Percentiles rank a stretch among this genome's conserved stretches.
These are phyloP conservation scores for Trinorchestia longiramus DNA, from an alignment of 1,140 invertebrate genomes.

Conservation along the genomic window DNA sequence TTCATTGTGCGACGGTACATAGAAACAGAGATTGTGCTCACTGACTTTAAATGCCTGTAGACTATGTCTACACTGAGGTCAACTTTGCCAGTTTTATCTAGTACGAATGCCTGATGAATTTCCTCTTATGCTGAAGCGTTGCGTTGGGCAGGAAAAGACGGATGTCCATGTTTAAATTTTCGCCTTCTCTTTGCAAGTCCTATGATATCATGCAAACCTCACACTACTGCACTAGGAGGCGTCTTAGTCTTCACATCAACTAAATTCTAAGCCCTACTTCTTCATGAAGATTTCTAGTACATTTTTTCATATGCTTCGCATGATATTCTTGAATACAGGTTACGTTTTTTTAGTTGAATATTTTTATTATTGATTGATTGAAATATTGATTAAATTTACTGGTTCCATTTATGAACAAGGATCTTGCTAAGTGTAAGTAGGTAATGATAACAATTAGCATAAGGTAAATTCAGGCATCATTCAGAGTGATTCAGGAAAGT, in stretches of 20 bases:
- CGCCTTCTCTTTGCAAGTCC: background rate
- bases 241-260: no score
- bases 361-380: background rate
- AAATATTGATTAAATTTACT: background rate
- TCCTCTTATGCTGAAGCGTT: background rate
- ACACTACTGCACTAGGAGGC: background rate
- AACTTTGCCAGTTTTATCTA: background rate
- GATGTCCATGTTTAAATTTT: background rate
- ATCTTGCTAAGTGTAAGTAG: no score
- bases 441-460: no score
- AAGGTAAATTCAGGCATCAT: no score
- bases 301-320: background rate
- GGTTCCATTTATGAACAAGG: no score
- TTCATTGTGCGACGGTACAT: background rate
- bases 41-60: background rate
- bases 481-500: no score
- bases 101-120: background rate
- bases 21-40: background rate
- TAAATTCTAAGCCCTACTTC: no score
- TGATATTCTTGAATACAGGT: background rate
- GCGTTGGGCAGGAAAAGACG: background rate
- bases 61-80: background rate
- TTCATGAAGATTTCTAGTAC: background rate
- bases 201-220: background rate
- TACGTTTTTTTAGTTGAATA: background rate